phyloP scores from a whole-genome alignment of 2,797 vertebrate genomes.

The Melanotaenia boesemani region DNA sequence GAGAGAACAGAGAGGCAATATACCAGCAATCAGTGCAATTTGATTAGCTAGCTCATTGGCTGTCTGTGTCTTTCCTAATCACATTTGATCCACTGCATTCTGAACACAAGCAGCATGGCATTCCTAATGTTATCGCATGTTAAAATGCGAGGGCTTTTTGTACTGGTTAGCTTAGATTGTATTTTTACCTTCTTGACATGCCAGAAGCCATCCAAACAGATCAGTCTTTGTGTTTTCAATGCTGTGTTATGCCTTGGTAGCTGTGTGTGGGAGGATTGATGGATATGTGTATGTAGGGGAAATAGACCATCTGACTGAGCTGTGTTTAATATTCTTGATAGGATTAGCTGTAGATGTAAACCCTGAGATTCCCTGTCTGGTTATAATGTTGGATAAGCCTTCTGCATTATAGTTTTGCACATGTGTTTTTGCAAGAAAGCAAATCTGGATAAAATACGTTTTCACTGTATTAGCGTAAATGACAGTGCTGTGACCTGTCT shows the following conservation, averaged over 20 bases:
- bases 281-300: constrained; percentile 29
- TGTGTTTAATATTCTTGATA: constrained; percentile 40
- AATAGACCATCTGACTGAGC: constrained; percentile 28
- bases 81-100: constrained; percentile 67
- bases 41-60: constrained; percentile 73
- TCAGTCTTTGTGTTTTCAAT: constrained; percentile 38
- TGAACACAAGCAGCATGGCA: constrained; percentile 56
- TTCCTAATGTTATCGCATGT: constrained; percentile 54
- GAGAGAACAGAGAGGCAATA: constrained; percentile 57
- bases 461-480: not conserved
- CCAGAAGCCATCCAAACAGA: constrained; percentile 40
- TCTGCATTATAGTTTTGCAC: not conserved
- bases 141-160: constrained; percentile 48
- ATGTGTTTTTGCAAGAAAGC: not conserved
- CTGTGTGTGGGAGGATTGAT: constrained; percentile 29
- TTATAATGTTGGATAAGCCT: constrained; percentile 10
- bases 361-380: constrained; percentile 4
- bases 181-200: constrained; percentile 60
- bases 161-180: constrained; percentile 36
- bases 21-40: constrained; percentile 66
- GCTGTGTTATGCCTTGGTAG: constrained; percentile 19
- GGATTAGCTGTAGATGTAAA: constrained; percentile 33
- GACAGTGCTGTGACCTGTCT: not conserved
- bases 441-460: not conserved
- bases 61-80: constrained; percentile 66